A percentile compares a stretch with the other conserved stretches of the same genome.
Conservation (phyloP, 2,113 vertebrate species). For the Stegastes partitus region DNA sequence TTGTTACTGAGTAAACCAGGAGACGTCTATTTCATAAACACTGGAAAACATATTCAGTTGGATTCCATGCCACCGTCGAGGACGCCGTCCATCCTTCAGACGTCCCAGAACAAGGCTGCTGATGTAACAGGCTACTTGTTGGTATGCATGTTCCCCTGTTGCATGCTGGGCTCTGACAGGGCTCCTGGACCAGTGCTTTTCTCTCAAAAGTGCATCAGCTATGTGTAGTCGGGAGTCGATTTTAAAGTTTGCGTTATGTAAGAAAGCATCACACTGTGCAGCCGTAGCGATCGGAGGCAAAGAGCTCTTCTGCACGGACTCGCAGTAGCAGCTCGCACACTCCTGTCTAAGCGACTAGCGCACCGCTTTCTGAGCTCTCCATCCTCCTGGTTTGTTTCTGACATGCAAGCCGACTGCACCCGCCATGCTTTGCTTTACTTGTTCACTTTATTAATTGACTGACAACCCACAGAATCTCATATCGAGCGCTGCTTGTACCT, state of each 20-base stretch:
- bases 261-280: conserved; percentile 39
- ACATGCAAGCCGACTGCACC: conserved; percentile 25
- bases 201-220: conserved; percentile 23
- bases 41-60: background rate
- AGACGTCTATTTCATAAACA: background rate
- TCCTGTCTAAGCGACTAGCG: conserved; percentile 21
- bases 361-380: conserved; percentile 22
- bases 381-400: conserved; percentile 42
- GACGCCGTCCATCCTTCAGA: background rate
- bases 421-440: conserved; percentile 8
- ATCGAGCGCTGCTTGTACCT: background rate
- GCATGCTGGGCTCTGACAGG: conserved; percentile 4
- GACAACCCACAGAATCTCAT: conserved; percentile 12
- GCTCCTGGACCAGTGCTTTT: conserved; percentile 25
- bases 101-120: background rate
- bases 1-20: background rate
- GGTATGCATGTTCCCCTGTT: background rate
- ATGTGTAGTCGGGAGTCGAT: conserved; percentile 13
- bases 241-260: conserved; percentile 55
- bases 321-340: conserved; percentile 20
- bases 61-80: background rate
- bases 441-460: conserved; percentile 29
- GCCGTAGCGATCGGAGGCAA: conserved; percentile 18
- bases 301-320: conserved; percentile 19
- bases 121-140: background rate